phyloP scores from a whole-genome alignment of 1,140 invertebrate genomes.

The Scaptomyza montana region DNA sequence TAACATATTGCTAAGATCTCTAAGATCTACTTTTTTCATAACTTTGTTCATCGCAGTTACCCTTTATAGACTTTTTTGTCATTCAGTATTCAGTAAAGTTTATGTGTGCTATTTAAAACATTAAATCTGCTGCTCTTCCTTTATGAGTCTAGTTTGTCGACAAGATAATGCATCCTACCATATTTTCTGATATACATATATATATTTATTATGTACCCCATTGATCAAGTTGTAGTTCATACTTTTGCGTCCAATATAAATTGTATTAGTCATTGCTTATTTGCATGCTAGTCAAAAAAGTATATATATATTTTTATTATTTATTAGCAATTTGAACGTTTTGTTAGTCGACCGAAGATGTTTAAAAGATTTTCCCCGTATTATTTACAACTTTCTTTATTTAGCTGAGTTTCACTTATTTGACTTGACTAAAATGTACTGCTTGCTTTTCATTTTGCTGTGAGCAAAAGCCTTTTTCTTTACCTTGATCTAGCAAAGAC shows the following conservation, averaged over 20 bases:
- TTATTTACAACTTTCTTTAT: background rate
- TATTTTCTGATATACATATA: too few relatives aligned
- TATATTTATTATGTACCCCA: background rate
- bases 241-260: background rate
- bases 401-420: too few relatives aligned
- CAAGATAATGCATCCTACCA: background rate
- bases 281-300: too few relatives aligned
- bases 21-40: background rate
- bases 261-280: background rate
- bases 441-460: background rate
- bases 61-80: background rate
- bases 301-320: too few relatives aligned
- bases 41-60: background rate
- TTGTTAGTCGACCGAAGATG: too few relatives aligned
- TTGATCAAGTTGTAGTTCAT: background rate
- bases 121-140: too few relatives aligned
- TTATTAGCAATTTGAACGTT: too few relatives aligned
- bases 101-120: background rate
- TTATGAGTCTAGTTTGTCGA: background rate
- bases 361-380: too few relatives aligned
- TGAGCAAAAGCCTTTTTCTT: background rate
- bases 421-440: too few relatives aligned
- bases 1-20: conserved; percentile 6
- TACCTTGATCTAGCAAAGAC: conserved; percentile 1
- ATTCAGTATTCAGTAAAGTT: too few relatives aligned